These are phyloP conservation scores for Proctacanthus coquilletti DNA, from an alignment of 1,140 invertebrate genomes.

Conservation along the genomic window DNA sequence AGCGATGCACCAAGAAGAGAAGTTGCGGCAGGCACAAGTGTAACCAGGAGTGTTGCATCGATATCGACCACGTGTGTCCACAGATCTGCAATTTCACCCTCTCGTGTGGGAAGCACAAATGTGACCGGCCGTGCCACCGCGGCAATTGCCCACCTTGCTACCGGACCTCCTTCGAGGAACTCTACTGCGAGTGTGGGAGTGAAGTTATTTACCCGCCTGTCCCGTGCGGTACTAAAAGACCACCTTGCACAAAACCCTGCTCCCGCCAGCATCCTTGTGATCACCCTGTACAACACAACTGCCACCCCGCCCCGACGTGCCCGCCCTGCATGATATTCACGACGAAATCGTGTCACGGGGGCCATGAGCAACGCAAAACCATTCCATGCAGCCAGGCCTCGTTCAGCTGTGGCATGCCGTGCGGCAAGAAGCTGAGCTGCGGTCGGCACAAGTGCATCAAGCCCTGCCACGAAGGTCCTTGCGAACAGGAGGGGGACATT, in stretches of 20 bases:
- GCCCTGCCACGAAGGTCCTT: slow-evolving; percentile 56
- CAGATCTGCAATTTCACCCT: slow-evolving; percentile 65
- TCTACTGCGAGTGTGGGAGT: slow-evolving; percentile 80
- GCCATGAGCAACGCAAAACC: slow-evolving; percentile 75
- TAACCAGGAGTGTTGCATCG: slow-evolving; percentile 70
- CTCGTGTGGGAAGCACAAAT: slow-evolving; percentile 74
- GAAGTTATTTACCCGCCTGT: slow-evolving; percentile 78
- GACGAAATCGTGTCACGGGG: slow-evolving; percentile 73
- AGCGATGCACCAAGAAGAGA: slow-evolving; percentile 69
- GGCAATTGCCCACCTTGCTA: slow-evolving; percentile 75
- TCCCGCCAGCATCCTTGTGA: slow-evolving; percentile 58
- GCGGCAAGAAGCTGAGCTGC: slow-evolving; percentile 60
- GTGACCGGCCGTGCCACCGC: slow-evolving; percentile 75
- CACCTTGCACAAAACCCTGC: slow-evolving; percentile 64
- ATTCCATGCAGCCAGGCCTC: slow-evolving; percentile 78
- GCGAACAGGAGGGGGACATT: slow-evolving; percentile 26
- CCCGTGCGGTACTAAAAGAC: slow-evolving; percentile 73
- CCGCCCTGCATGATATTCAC: slow-evolving; percentile 89
- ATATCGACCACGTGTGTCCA: slow-evolving; percentile 71
- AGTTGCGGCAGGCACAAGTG: slow-evolving; percentile 83
- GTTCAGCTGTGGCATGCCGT: slow-evolving; percentile 80
- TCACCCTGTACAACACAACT: slow-evolving; percentile 59
- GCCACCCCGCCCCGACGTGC: slow-evolving; percentile 44
- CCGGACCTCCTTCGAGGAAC: slow-evolving; percentile 77
- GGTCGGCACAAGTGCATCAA: slow-evolving; percentile 62